A percentile compares a stretch with the other conserved stretches of the same genome.
phyloP scores from a whole-genome alignment of 2,888 invertebrate species.

The Auanema freiburgensis region DNA sequence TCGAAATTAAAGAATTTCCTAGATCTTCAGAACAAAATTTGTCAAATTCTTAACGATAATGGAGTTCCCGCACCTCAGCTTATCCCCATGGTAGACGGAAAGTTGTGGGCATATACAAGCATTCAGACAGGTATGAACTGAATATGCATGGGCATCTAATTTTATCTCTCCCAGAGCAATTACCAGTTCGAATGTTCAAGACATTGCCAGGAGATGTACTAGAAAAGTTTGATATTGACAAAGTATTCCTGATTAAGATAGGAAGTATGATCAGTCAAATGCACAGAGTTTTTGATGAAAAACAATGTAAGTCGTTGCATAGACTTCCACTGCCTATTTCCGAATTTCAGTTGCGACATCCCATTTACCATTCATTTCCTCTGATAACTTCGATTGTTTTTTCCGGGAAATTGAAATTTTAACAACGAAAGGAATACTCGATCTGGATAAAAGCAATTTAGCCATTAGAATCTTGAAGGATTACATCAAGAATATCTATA shows the following conservation, averaged over 20 bases:
- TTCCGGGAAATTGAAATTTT: conserved; percentile 4
- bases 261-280: conserved; percentile 5
- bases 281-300: conserved; percentile 7
- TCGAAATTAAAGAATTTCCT: neutral
- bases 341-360: conserved; percentile 12
- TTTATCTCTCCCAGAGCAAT: conserved; percentile 2
- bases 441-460: conserved; percentile 5
- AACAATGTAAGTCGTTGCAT: conserved; percentile 7
- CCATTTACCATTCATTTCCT: conserved; percentile 16
- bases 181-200: conserved; percentile 15
- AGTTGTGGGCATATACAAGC: neutral
- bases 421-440: neutral
- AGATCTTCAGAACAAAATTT: conserved; percentile 4
- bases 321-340: neutral
- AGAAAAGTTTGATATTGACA: conserved; percentile 9
- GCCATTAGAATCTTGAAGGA: neutral
- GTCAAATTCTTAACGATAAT: neutral
- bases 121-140: conserved; percentile 5
- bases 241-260: conserved; percentile 3
- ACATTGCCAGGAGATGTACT: conserved; percentile 14
- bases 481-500: neutral
- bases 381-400: conserved; percentile 11
- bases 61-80: conserved; percentile 8
- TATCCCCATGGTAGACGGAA: conserved; percentile 1
- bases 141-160: neutral